Percentiles rank a stretch among this genome's conserved stretches.
Evolutionary conservation across 2,888 invertebrate genomes (phyloP).

Genomic region (Tricholauxania praeusta): DNA sequence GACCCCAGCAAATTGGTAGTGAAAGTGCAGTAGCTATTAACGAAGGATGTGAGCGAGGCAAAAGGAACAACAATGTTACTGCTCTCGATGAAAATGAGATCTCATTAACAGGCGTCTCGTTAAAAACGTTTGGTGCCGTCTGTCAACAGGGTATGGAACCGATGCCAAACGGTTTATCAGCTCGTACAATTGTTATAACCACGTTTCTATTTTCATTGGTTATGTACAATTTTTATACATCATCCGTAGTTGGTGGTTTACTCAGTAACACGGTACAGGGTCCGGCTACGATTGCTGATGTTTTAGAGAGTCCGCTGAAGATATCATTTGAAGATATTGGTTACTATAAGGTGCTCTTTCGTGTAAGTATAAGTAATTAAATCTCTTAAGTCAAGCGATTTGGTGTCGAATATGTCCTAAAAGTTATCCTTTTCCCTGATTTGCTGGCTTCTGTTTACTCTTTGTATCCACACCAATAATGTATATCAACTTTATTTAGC

Average conservation of each 20-base stretch:
- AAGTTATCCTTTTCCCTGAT: neutral
- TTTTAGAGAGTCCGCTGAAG: constrained; percentile 58
- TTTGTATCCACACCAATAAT: too few relatives aligned
- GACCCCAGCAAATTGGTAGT: constrained; percentile 3
- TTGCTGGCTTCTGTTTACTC: neutral
- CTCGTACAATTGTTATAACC: constrained; percentile 57
- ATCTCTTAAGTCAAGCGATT: too few relatives aligned
- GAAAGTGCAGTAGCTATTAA: neutral
- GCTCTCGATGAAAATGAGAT: constrained; percentile 12
- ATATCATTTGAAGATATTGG: constrained; percentile 65
- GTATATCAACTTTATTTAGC: too few relatives aligned
- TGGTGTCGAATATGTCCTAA: neutral
- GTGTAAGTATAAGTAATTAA: constrained; percentile 51
- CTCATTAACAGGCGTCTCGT: constrained; percentile 38
- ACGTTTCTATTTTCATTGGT: constrained; percentile 59
- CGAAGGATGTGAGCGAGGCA: neutral
- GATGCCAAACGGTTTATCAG: constrained; percentile 53
- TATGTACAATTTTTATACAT: constrained; percentile 66
- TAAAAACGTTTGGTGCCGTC: constrained; percentile 58
- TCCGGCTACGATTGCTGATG: constrained; percentile 59
- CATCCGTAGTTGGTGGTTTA: constrained; percentile 65
- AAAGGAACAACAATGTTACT: too few relatives aligned
- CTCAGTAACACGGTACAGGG: constrained; percentile 60
- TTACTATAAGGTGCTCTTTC: constrained; percentile 64
- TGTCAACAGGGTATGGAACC: constrained; percentile 64